Percentiles rank a stretch among this genome's conserved stretches.
These are phyloP conservation scores for Knipowitschia caucasica DNA, from an alignment of 2,797 vertebrate species.

Conservation along the genomic window DNA sequence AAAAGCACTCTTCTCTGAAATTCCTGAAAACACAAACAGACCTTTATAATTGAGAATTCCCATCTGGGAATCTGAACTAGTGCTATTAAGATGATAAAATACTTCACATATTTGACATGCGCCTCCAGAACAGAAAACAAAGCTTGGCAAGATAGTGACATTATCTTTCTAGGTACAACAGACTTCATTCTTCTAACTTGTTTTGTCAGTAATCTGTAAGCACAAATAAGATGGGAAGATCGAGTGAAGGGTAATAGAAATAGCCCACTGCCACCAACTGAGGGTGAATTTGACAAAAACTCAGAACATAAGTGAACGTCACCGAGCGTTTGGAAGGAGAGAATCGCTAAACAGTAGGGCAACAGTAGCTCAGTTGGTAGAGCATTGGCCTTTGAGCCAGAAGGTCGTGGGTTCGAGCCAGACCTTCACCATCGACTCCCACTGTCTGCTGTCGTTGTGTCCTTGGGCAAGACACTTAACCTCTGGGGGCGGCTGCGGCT, in stretches of 20 bases:
- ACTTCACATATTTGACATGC: not conserved
- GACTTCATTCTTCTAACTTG: constrained; percentile 9
- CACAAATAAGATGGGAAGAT: constrained; percentile 5
- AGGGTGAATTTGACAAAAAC: constrained; percentile 7
- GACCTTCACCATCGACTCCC: too few relatives aligned
- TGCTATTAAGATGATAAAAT: not conserved
- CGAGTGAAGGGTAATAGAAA: constrained; percentile 12
- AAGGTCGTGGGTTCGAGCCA: too few relatives aligned
- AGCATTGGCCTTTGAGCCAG: too few relatives aligned
- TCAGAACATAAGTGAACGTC: too few relatives aligned
- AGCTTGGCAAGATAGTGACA: not conserved
- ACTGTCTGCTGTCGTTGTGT: too few relatives aligned
- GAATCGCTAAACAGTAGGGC: not conserved
- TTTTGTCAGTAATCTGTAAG: constrained; percentile 1
- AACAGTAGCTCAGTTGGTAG: too few relatives aligned
- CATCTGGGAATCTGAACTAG: not conserved
- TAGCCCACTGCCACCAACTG: constrained; percentile 1
- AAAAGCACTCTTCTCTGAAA: constrained; percentile 69
- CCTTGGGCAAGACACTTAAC: too few relatives aligned
- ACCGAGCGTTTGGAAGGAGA: constrained; percentile 30
- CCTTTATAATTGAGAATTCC: not conserved
- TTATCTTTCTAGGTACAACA: not conserved
- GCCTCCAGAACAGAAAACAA: not conserved
- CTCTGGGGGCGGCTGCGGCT: too few relatives aligned
- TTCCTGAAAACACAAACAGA: constrained; percentile 42